Evolutionary conservation across 2,113 vertebrate genomes (phyloP).

Genomic region (Aspidoscelis tigris): DNA sequence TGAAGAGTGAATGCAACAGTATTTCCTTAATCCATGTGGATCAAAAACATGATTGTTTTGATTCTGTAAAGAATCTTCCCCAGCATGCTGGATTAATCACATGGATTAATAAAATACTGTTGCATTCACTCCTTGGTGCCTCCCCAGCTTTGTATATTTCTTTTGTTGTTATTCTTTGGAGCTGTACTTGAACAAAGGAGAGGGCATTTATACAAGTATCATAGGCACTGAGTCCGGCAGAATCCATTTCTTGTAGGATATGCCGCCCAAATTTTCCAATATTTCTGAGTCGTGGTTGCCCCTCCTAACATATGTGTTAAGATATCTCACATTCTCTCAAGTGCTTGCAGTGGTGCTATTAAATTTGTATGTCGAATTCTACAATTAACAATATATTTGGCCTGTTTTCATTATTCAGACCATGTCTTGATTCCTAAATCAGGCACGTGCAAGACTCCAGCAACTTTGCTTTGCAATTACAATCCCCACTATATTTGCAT

Average conservation of each 20-base stretch:
- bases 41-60: constrained; percentile 72
- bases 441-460: background rate
- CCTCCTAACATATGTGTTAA: background rate
- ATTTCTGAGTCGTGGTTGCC: constrained; percentile 26
- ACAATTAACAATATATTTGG: background rate
- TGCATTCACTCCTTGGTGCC: constrained; percentile 67
- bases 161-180: constrained; percentile 67
- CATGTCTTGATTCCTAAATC: background rate
- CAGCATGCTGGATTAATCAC: constrained; percentile 81
- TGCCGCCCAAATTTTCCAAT: constrained; percentile 53
- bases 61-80: constrained; percentile 77
- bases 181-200: constrained; percentile 67
- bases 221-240: constrained; percentile 52
- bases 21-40: constrained; percentile 78
- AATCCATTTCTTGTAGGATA: constrained; percentile 50
- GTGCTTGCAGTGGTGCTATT: constrained; percentile 43
- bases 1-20: constrained; percentile 70
- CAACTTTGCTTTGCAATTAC: background rate
- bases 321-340: background rate
- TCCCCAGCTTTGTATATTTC: constrained; percentile 70
- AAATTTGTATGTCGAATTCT: background rate
- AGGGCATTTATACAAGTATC: constrained; percentile 56
- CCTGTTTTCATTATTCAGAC: background rate
- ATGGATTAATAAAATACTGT: constrained; percentile 78
- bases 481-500: background rate